Base-by-base conservation (phyloP, 2,113 vertebrate genomes). In the Oreotrochilus melanogaster region DNA sequence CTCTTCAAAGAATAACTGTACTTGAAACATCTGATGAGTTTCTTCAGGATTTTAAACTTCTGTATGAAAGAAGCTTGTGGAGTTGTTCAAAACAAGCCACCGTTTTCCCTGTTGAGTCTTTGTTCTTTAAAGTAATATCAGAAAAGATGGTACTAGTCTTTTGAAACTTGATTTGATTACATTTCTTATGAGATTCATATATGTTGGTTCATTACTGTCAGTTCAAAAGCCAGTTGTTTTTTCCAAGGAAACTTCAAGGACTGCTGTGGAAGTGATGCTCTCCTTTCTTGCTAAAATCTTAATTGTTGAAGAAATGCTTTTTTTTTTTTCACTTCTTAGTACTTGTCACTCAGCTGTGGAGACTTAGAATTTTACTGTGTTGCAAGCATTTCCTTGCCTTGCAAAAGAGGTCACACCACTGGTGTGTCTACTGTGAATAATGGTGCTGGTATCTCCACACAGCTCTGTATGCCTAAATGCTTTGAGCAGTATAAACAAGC, bases 401-500 rank as follows among this genome's bases (percentile, higher is more conserved):
- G 11, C 31, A 54, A n/a, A 80, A 25, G n/a, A 85, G 81, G n/a
- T 78, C 7, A 18, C 8, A 14, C 6, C 50, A 22, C 17, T 82
- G 42, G 2, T 89, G 5, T 30, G 19, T 72, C 61, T 89, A 10
- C 17, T 39, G 45, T 33, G 82, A 58, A 35, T 73, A 62, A 25
- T 78, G 48, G 33, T 51, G 43, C 18, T 56, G 43, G 39, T 85
- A 61, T 90, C 30, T 66, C 43, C 17, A 11, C 43, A 6, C 35
- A 69, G 14, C 10, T 43, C 17, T 61, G 22, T 28, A 10, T 65
- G 22, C 69, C 66, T 86, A 3, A 90, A 80, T 73, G 58, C 54
- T 92, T 88, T 18, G 47, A 90, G 37, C 27, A 42, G 3, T 70
- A 37, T 94, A 86, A 92, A 90, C 82, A 94, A 61, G 78, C 82